Conservation (phyloP, 2,113 vertebrate genomes). For the Triplophysa siluroides region DNA sequence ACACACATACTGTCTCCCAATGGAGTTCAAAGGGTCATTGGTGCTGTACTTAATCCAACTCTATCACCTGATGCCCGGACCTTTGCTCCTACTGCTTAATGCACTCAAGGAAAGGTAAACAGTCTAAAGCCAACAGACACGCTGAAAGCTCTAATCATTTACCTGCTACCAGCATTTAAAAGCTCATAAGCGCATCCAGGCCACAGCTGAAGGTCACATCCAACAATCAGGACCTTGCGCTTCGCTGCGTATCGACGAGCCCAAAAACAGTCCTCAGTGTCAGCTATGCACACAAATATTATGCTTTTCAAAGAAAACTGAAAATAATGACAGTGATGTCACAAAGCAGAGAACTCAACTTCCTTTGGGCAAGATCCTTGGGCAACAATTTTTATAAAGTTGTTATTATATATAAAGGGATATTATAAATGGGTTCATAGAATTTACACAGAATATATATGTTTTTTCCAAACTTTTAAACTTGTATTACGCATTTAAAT, state of each 20-base stretch:
- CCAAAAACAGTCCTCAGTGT: neutral
- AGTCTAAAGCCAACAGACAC: conserved; percentile 9
- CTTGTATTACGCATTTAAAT: too few species aligned
- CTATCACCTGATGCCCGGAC: conserved; percentile 39
- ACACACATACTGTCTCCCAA: conserved; percentile 17
- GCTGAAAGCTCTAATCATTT: conserved; percentile 51
- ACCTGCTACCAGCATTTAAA: conserved; percentile 43
- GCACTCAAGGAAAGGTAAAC: conserved; percentile 33
- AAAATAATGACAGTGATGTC: too few species aligned
- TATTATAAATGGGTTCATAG: neutral
- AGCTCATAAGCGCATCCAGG: conserved; percentile 22
- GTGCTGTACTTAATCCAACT: conserved; percentile 26
- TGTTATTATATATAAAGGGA: too few species aligned
- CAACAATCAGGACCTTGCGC: neutral
- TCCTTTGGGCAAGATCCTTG: too few species aligned
- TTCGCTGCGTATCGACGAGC: neutral
- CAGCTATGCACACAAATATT: neutral
- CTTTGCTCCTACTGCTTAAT: conserved; percentile 39
- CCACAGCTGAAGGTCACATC: conserved; percentile 7
- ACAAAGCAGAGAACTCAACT: too few species aligned
- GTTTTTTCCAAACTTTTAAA: too few species aligned
- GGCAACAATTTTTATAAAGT: too few species aligned
- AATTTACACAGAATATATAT: neutral
- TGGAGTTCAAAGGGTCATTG: conserved; percentile 46
- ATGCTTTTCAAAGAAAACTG: too few species aligned